Base-by-base conservation (phyloP, 2,113 vertebrate genomes). In the Muscicapa adusta region DNA sequence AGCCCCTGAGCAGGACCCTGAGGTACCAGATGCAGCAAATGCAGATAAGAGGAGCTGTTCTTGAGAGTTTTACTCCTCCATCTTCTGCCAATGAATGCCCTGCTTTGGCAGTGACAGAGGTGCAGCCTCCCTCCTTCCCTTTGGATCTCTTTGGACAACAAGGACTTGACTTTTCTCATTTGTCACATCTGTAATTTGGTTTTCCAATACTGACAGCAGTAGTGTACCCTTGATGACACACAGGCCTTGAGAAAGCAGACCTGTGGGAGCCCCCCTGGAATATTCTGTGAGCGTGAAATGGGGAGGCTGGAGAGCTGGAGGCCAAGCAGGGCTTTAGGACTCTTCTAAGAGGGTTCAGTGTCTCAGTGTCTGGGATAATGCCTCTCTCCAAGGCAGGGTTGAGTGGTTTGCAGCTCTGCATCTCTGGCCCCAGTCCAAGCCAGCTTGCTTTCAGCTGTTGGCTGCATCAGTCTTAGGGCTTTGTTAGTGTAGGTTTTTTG, bases 251-350 rank as follows among this genome's bases (percentile, higher is more conserved):
- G 29, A 43, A 73, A 68, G 47, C n/a, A 71, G 23, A 34, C 2
- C 9, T 79, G 9, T 50, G 40, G 20, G 13, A 81, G 0, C 2
- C 7, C 4, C 8, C 10, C 12, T 34, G 3, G 31, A 25, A 19
- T 0, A 0, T 72, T 57, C 58, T 62, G 20, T 0, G 4, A 40
- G 14, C 5, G 29, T 19, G 18, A 48, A 56, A 40, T 24, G 26
- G 14, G 9, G 31, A 68, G 2, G 10, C 36, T 23, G 57, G 33
- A 70, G 60, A 70, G 14, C 18, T 71, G 43, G 26, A 50, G 18
- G 42, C 19, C 15, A 50, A 33, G 13, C 1, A 1, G 11, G 8
- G 2, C 20, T 10, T 0, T 2, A 72, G 45, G 14, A 31, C 18
- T 3, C 12, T 79, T 10, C 31, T 14, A 24, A 12, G 31, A 17